Percentiles rank a stretch among this genome's conserved stretches.
These are phyloP conservation scores for Phainopepla nitens DNA, from an alignment of 2,113 vertebrate genomes.

Conservation along the genomic window DNA sequence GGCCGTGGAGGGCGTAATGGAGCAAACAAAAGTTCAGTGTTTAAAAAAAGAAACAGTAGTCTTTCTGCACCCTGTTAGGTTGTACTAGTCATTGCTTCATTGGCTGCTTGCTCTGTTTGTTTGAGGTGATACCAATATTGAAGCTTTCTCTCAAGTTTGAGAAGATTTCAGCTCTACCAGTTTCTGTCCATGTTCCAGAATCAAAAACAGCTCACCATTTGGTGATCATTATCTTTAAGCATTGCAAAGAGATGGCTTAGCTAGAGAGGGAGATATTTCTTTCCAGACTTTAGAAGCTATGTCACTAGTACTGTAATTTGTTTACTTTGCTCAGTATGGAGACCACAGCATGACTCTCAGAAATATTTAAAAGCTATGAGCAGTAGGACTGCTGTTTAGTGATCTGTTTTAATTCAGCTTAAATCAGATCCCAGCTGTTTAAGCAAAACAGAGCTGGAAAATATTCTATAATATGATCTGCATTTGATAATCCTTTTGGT, in stretches of 20 bases:
- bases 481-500: neutral
- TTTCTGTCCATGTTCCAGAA: slow-evolving; percentile 7
- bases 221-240: slow-evolving; percentile 25
- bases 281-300: neutral
- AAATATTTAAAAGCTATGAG: neutral
- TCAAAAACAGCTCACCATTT: neutral
- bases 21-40: neutral
- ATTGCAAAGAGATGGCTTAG: neutral
- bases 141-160: neutral
- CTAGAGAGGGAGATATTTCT: neutral
- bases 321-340: neutral
- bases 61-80: neutral
- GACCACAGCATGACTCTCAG: neutral
- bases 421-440: neutral
- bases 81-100: neutral
- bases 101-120: neutral
- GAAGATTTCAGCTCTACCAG: neutral
- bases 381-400: neutral
- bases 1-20: neutral
- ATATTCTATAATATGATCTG: neutral
- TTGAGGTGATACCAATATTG: neutral
- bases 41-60: neutral
- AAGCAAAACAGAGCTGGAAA: neutral
- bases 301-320: neutral
- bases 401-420: neutral